Evolutionary conservation across 2,113 vertebrate genomes (phyloP).

Genomic region (Abramis brama): DNA sequence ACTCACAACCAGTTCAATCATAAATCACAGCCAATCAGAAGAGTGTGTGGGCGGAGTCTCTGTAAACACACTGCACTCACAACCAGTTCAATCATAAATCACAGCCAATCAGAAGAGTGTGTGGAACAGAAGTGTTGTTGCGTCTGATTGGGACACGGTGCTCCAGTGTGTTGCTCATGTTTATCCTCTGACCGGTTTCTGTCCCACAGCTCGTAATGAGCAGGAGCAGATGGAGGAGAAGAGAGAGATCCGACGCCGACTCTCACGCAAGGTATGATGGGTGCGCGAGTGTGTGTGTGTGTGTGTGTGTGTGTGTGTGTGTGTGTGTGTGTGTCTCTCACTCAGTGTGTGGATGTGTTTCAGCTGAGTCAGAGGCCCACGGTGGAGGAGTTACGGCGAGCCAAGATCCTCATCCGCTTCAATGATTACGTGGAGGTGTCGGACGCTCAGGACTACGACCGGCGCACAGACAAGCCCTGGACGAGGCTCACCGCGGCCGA

Average conservation of each 20-base stretch:
- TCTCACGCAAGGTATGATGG: conserved; percentile 89
- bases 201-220: conserved; percentile 88
- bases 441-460: conserved; percentile 95
- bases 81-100: too few species aligned
- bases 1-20: too few species aligned
- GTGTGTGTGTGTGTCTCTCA: too few species aligned
- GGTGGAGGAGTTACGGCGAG: conserved; percentile 92
- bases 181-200: neutral
- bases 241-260: conserved; percentile 92
- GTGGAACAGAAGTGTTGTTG: too few species aligned
- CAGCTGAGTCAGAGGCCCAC: conserved; percentile 98
- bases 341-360: neutral
- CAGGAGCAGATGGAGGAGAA: conserved; percentile 98
- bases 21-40: too few species aligned
- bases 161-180: too few species aligned
- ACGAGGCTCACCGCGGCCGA: conserved; percentile 95
- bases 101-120: too few species aligned
- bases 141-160: too few species aligned
- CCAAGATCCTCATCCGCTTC: conserved; percentile 97
- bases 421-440: conserved; percentile 98
- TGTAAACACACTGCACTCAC: too few species aligned
- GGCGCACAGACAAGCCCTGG: conserved; percentile 97
- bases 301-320: neutral
- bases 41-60: too few species aligned
- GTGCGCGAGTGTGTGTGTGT: neutral